Conservation (phyloP, 2,113 vertebrate genomes). For the Larimichthys crocea region DNA sequence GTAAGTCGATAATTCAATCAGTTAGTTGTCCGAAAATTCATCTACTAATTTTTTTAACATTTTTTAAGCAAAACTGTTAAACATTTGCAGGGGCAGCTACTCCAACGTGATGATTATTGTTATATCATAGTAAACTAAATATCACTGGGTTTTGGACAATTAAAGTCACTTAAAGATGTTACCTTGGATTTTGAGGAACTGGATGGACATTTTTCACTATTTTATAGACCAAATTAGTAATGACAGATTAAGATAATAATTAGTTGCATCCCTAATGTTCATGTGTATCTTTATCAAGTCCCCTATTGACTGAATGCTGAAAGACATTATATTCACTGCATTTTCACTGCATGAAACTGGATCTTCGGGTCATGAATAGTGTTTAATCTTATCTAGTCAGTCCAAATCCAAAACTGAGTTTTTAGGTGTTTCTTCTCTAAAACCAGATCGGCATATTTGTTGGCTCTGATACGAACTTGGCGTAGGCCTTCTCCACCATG, state of each 20-base stretch:
- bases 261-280: not conserved
- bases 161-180: not conserved
- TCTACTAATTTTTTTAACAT: not conserved
- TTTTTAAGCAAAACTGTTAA: not conserved
- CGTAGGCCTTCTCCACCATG: conserved; percentile 98
- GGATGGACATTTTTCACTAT: not conserved
- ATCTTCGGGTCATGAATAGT: not conserved
- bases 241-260: not conserved
- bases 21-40: too few species aligned
- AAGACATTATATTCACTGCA: not conserved
- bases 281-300: not conserved
- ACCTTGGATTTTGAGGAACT: not conserved
- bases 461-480: conserved; percentile 87
- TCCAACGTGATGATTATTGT: too few species aligned
- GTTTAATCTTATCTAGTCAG: not conserved
- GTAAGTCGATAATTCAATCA: too few species aligned
- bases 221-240: not conserved
- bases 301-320: not conserved
- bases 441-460: not conserved
- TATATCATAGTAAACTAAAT: not conserved
- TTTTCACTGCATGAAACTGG: not conserved
- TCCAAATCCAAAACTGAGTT: not conserved
- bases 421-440: not conserved
- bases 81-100: not conserved
- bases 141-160: not conserved